Base-by-base conservation (phyloP, 2,888 invertebrate species). In the Mythimna albipuncta region DNA sequence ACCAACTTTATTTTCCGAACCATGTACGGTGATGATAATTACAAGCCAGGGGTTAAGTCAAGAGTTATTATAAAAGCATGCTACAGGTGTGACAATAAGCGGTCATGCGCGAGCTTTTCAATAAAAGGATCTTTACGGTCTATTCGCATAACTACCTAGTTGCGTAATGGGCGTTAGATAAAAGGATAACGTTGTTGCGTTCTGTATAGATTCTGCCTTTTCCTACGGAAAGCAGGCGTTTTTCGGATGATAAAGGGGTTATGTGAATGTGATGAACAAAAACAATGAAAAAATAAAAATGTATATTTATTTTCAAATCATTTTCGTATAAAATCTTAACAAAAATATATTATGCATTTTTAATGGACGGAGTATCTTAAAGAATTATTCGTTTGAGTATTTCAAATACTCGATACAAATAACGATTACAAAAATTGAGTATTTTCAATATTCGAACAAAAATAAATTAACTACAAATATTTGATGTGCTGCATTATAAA, bases 351-450 rank as follows among this genome's bases (percentile, higher is more conserved):
- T 38, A 68, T n/a, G 32, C 52, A n/a, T 65, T 44, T 21, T 38
- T 65, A 47, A 71, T 77, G 72, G 77, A 77, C 79, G 77, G 79
- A 77, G 1, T 67, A 38, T 52, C 21, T 55, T 70, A 66, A 64
- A 70, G 52, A 58, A 63, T 32, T 61, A 21, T 1, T 63, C 10
- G 16, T n/a, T 26, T 70, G 54, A 76, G 65, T 77, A 77, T 77
- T 76, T 54, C 35, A 55, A 38, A 63, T n/a, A 61, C 57, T 52
- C 11, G 16, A 64, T n/a, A 35, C 9, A 59, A 67, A 5, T 26
- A 41, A 50, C 2, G 19, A 21, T 68, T n/a, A 41, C 9, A 13
- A 13, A 44, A 13, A 44, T 19, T 69, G 54, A 76, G 65, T 76
- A 81, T 76, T 75, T 47, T 35, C 55, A 44, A 59, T 26, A 62